These are phyloP conservation scores for Haliclona indistincta DNA, from an alignment of 37 sponge, comb jelly and placozoan genomes.

Conservation along the genomic window DNA sequence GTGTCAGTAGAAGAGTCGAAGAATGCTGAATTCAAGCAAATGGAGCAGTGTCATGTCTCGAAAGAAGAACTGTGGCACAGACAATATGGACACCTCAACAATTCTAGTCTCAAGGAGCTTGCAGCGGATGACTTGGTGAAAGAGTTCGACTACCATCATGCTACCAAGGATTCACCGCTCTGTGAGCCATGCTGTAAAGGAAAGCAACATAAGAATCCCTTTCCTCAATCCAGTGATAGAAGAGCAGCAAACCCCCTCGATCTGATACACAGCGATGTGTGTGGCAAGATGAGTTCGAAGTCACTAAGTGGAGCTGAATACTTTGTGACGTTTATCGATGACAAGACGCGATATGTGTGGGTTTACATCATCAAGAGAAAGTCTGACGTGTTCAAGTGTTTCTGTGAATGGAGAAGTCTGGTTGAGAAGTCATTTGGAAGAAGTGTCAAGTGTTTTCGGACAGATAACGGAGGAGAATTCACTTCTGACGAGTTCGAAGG, in stretches of 20 bases:
- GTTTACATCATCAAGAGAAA: slow-evolving; percentile 20
- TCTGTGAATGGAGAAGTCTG: slow-evolving; percentile 27
- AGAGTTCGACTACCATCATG: background rate
- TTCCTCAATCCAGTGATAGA: background rate
- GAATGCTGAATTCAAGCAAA: background rate
- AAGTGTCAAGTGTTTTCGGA: slow-evolving; percentile 19
- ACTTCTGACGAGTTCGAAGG: slow-evolving; percentile 35
- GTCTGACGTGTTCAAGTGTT: background rate
- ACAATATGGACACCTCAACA: slow-evolving; percentile 19
- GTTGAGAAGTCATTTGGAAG: slow-evolving; percentile 8
- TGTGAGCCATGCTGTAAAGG: slow-evolving; percentile 27
- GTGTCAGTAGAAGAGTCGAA: background rate
- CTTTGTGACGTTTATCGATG: slow-evolving; percentile 33
- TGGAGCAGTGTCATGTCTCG: background rate
- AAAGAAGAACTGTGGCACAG: slow-evolving; percentile 58
- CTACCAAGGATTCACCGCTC: background rate
- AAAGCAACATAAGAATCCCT: slow-evolving; percentile 11
- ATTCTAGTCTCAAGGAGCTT: background rate
- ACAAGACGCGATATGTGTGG: slow-evolving; percentile 23
- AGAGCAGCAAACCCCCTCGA: slow-evolving; percentile 10
- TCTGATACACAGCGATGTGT: slow-evolving; percentile 32
- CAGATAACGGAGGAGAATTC: slow-evolving; percentile 22
- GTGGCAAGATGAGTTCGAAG: slow-evolving; percentile 15
- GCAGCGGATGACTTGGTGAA: slow-evolving; percentile 7
- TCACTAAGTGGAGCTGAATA: slow-evolving; percentile 33